Evolutionary conservation across 1,140 invertebrate species (phyloP).

Genomic region (Maniola jurtina): DNA sequence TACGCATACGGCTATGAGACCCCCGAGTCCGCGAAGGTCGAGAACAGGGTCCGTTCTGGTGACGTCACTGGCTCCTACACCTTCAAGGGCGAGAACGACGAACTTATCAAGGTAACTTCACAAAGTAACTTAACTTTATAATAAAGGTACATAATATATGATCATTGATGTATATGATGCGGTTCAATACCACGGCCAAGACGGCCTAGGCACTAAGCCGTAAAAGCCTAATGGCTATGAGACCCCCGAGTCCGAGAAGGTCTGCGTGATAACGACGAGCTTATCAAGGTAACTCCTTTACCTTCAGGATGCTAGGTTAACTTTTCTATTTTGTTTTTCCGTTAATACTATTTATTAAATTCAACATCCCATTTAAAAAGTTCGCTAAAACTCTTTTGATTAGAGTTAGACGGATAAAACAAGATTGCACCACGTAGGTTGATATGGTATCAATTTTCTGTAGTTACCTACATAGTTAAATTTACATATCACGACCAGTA

Average conservation of each 20-base stretch:
- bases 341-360: no score
- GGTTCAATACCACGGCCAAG: slow-evolving; percentile 83
- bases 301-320: no score
- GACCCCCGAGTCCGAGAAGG: slow-evolving; percentile 82
- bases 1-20: slow-evolving; percentile 82
- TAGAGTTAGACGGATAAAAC: no score
- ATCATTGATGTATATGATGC: slow-evolving; percentile 83
- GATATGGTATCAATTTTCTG: no score
- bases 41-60: slow-evolving; percentile 74
- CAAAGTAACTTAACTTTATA: no score
- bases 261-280: slow-evolving; percentile 68
- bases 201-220: slow-evolving; percentile 81
- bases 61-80: slow-evolving; percentile 78
- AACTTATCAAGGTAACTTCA: slow-evolving; percentile 72
- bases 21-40: slow-evolving; percentile 82
- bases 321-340: no score
- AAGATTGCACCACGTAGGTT: no score
- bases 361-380: no score
- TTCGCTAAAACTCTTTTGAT: no score
- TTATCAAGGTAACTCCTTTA: slow-evolving; percentile 74
- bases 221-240: slow-evolving; percentile 84
- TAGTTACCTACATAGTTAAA: no score
- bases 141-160: no score
- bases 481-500: not conserved
- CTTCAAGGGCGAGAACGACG: slow-evolving; percentile 68